phyloP scores from a whole-genome alignment of 2,888 invertebrate genomes.

The Phyllotreta striolata region DNA sequence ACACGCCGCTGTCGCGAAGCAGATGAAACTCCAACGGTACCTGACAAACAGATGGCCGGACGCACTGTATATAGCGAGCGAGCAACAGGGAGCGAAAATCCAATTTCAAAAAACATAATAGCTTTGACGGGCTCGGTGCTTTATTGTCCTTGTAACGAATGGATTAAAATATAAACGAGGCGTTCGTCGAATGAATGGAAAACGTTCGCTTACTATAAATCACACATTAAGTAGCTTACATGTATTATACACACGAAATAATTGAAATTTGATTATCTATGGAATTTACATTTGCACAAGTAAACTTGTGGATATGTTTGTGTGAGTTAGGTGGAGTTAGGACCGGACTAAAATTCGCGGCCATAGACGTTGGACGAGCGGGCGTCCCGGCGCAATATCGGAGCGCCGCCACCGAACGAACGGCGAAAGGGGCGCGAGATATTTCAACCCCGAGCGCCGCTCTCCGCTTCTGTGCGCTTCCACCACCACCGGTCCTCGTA shows the following conservation, averaged over 20 bases:
- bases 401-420: slow-evolving; percentile 33
- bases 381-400: slow-evolving; percentile 43
- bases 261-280: no score
- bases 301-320: not conserved
- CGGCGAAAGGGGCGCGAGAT: slow-evolving; percentile 35
- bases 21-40: slow-evolving; percentile 31
- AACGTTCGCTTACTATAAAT: no score
- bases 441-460: slow-evolving; percentile 46
- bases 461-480: slow-evolving; percentile 32
- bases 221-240: no score
- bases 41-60: slow-evolving; percentile 25
- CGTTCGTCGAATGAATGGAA: no score
- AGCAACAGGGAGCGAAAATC: slow-evolving; percentile 35
- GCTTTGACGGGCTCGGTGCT: slow-evolving; percentile 25
- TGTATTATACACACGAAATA: no score
- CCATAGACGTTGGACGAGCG: no score
- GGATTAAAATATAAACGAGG: slow-evolving; percentile 18
- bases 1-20: not conserved
- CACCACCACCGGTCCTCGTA: slow-evolving; percentile 54
- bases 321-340: slow-evolving; percentile 11
- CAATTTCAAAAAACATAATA: slow-evolving; percentile 31
- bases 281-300: no score
- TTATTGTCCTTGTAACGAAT: slow-evolving; percentile 18
- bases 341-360: slow-evolving; percentile 43
- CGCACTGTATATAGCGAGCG: slow-evolving; percentile 14